These are phyloP conservation scores for Synanthedon andrenaeformis DNA, from an alignment of 2,888 invertebrate genomes.

Conservation along the genomic window DNA sequence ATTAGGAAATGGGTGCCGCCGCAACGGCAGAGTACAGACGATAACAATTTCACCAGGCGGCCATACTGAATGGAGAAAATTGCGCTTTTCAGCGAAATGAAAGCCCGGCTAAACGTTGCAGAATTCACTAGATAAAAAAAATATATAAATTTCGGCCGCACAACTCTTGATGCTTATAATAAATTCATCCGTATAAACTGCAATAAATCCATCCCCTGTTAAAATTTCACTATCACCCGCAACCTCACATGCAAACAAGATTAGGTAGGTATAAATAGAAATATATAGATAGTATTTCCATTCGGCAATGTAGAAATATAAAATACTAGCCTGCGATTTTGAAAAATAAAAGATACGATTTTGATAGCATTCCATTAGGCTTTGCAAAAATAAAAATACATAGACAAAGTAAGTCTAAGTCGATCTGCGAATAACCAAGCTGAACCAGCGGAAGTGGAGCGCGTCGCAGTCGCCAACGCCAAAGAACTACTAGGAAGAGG, in stretches of 20 bases:
- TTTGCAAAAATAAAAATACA: no score
- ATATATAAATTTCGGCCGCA: constrained; percentile 21
- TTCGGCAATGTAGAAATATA: no score
- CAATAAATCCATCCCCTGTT: constrained; percentile 7
- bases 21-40: constrained; percentile 46
- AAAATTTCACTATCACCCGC: no score
- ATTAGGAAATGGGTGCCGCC: constrained; percentile 62
- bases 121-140: constrained; percentile 49
- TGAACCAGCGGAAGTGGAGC: constrained; percentile 37
- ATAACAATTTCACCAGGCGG: constrained; percentile 62
- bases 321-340: no score
- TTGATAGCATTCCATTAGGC: no score
- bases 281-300: no score
- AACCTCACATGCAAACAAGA: no score
- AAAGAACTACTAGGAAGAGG: constrained; percentile 44
- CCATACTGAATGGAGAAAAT: constrained; percentile 61
- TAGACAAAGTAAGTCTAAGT: no score
- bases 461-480: constrained; percentile 12
- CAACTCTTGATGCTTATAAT: not conserved
- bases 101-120: constrained; percentile 44
- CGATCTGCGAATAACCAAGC: not conserved
- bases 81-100: constrained; percentile 64
- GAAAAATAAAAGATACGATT: no score
- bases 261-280: no score
- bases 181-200: no score